A percentile compares a stretch with the other conserved stretches of the same genome.
Conservation (phyloP, 1,140 invertebrate species). For the Aphis craccivora region DNA sequence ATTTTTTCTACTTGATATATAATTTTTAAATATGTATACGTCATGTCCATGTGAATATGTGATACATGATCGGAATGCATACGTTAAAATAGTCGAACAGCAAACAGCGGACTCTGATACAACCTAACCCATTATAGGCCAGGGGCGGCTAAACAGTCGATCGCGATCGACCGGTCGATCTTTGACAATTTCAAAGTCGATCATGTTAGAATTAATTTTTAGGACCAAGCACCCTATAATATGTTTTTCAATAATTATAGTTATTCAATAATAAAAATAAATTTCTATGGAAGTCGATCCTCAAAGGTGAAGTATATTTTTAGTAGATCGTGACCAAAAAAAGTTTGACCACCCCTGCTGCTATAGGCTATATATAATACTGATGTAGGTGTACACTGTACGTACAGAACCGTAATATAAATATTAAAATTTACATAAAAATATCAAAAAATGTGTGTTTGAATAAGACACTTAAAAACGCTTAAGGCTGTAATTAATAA, state of each 20-base stretch:
- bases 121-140: too few relatives aligned
- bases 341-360: too few relatives aligned
- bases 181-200: too few relatives aligned
- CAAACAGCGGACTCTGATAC: background rate
- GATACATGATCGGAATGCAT: background rate
- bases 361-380: background rate
- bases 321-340: too few relatives aligned
- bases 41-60: background rate
- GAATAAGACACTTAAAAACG: constrained; percentile 2
- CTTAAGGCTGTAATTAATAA: background rate
- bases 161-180: too few relatives aligned
- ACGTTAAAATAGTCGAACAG: background rate
- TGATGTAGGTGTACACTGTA: background rate
- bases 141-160: too few relatives aligned
- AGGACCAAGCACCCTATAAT: too few relatives aligned
- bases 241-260: too few relatives aligned
- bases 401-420: background rate
- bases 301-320: too few relatives aligned
- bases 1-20: background rate
- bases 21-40: background rate
- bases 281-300: too few relatives aligned
- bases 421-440: background rate
- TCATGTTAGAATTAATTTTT: too few relatives aligned
- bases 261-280: too few relatives aligned
- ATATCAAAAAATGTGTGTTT: background rate